Base-by-base conservation (phyloP, 1,140 invertebrate species). In the Heliothis virescens region DNA sequence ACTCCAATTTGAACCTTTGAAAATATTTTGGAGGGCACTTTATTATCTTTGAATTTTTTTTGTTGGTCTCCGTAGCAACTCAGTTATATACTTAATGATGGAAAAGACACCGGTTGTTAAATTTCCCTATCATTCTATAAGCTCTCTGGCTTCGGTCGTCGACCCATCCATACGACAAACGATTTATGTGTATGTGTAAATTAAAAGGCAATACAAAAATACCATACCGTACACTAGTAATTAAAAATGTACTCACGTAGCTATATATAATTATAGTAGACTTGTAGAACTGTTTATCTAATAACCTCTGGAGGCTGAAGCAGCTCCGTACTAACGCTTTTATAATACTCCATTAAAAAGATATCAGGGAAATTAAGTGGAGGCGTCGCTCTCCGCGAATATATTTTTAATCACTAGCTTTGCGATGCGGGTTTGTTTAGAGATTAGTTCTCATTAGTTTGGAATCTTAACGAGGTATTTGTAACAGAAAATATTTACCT, bases 281-380 rank as follows among this genome's bases (percentile, higher is more conserved):
- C 18, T 53, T 15, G 13, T 26, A 34, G 13, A 34, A 62, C 59
- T 11, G 26, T 62, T n/a, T 12, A 29, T 52, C 3, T n/a, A 52
- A 26, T 53, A 71, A 18, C n/a, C 50, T 16, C 67, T 7, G 67
- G 4, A 3, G 55, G 10, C 21, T 34, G 18, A 65, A n/a, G 62
- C 29, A n/a, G 26, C 53, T 11, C 47, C 10, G 18, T 55, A 5
- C 55, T 48, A 71, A 71, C 7, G 67, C 3, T 34, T 53, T 71
- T 53, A 74, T 18, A 74, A 48, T 60, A 74, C 55, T 48, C 41
- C 55, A 74, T 74, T 74, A 74, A 74, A 74, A 48, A 60, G 72
- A 74, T 74, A 74, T 74, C 72, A 74, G 55, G 15, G 29, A 48
- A 74, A 74, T 74, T 74, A 74, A 74, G 55, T 15, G 34, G 52